Evolutionary conservation across 2,113 vertebrate species (phyloP).

Genomic region (Pelecanoides urinatrix): DNA sequence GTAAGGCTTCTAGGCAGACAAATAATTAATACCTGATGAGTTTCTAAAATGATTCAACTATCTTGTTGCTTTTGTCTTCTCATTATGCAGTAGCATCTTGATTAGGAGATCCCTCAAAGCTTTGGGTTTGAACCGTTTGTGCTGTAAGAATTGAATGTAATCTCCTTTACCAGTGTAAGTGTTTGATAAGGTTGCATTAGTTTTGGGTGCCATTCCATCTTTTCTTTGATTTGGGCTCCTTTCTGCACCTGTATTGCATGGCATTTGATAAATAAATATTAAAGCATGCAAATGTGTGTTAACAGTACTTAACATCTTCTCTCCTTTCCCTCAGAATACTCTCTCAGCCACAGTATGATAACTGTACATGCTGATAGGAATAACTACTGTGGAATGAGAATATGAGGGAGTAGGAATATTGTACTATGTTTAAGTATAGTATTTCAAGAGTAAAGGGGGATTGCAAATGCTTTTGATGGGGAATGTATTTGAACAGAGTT

Average conservation of each 20-base stretch:
- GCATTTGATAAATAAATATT: not conserved
- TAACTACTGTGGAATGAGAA: not conserved
- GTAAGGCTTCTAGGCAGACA: not conserved
- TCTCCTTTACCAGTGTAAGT: not conserved
- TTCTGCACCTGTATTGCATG: not conserved
- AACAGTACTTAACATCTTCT: not conserved
- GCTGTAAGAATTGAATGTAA: not conserved
- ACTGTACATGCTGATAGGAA: not conserved
- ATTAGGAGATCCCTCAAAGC: not conserved
- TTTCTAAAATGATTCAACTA: not conserved
- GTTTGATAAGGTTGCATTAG: not conserved
- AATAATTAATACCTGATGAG: not conserved
- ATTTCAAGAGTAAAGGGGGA: not conserved
- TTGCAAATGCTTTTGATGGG: not conserved
- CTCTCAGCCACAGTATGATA: not conserved
- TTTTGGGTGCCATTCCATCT: not conserved
- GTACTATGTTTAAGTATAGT: not conserved
- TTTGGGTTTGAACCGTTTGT: not conserved
- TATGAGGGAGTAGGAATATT: not conserved
- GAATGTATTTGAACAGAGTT: not conserved
- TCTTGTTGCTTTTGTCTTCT: slow-evolving; percentile 2
- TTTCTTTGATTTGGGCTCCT: not conserved
- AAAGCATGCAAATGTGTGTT: not conserved
- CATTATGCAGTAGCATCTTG: not conserved
- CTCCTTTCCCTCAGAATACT: not conserved